Base-by-base conservation (phyloP, 2,113 vertebrate species). In the Cinclus cinclus region DNA sequence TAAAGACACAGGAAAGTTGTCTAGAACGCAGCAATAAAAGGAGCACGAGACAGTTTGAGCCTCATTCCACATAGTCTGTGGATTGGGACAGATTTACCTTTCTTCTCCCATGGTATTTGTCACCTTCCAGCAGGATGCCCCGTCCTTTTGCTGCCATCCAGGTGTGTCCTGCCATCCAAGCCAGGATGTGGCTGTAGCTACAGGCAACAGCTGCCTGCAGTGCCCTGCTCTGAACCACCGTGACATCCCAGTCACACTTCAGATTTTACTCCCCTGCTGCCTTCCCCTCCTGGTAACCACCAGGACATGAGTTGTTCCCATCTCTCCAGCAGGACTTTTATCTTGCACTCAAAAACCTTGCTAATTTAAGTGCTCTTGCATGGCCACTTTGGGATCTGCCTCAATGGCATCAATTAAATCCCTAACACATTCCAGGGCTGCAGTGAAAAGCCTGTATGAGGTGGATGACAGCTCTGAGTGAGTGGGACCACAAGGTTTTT, bases 151-250 rank as follows among this genome's bases (percentile, higher is more conserved):
- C 39, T n/a, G 10, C 1, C 0, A 17, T 52, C 25, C 53, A 24
- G 28, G 13, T 63, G 27, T 84, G 30, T 49, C 30, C 53, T 59
- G 39, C 27, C 39, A n/a, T 4, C 12, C 23, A 58, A 83, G 68
- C 58, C 49, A 31, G 80, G 35, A 14, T 15, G 33, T 46, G 62
- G 21, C 16, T 64, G 75, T 7, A 28, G 25, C 37, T 71, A 16
- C 49, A 62, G 53, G 10, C 55, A 37, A 6, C 16, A 23, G 16
- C 24, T 59, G 49, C 27, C 30, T 58, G 39, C 17, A 39, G 47
- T 25, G 35, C 13, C 39, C 33, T 4, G 0, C 37, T 70, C 55
- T 44, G 41, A 85, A 21, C 18, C 33, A 27, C 49, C 0, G 0
- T 9, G 5, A 44, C 55, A 59, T 10, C 65, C 31, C 9, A 2